Conservation (phyloP, 2,888 invertebrate genomes). For the Syritta pipiens region DNA sequence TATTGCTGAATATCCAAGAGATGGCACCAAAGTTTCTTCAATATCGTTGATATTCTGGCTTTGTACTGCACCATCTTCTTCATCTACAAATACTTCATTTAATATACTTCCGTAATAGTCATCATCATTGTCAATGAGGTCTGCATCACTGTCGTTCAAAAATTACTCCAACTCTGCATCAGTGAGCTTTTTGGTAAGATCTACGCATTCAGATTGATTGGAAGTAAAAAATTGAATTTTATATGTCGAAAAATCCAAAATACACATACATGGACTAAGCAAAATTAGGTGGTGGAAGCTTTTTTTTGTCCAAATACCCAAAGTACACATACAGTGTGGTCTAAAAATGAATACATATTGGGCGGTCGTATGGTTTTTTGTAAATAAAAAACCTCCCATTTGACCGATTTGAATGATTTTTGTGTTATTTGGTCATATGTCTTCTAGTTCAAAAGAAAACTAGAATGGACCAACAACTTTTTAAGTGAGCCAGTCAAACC, state of each 20-base stretch:
- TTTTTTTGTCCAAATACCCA: background rate
- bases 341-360: too few relatives aligned
- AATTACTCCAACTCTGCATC: background rate
- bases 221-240: background rate
- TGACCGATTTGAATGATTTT: too few relatives aligned
- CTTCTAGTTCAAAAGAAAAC: too few relatives aligned
- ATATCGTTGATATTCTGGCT: too few relatives aligned
- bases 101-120: background rate
- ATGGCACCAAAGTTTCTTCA: background rate
- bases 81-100: background rate
- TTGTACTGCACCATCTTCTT: background rate
- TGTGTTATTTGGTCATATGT: too few relatives aligned
- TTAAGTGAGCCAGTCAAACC: too few relatives aligned
- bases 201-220: background rate
- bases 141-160: slow-evolving; percentile 4
- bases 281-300: slow-evolving; percentile 3
- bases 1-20: background rate
- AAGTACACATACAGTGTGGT: background rate
- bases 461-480: too few relatives aligned
- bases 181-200: background rate
- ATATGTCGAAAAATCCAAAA: background rate
- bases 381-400: too few relatives aligned
- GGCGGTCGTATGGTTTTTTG: too few relatives aligned
- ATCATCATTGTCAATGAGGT: background rate
- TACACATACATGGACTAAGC: slow-evolving; percentile 6